These are phyloP conservation scores for Sander vitreus DNA, from an alignment of 2,113 vertebrate genomes.

Conservation along the genomic window DNA sequence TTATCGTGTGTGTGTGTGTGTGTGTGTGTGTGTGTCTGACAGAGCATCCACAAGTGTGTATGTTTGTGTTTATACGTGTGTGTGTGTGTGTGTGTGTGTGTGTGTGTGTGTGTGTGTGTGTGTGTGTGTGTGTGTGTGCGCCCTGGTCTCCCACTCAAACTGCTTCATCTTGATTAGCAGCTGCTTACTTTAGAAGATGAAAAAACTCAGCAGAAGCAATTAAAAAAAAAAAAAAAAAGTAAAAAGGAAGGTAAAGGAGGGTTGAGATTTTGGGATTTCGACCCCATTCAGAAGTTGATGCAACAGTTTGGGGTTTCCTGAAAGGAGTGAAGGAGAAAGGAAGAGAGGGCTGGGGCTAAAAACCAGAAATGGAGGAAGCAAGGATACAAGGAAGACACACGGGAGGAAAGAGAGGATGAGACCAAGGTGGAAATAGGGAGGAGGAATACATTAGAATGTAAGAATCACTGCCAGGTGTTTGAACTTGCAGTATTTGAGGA, in stretches of 20 bases:
- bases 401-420: slow-evolving; percentile 17
- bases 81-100: slow-evolving; percentile 5
- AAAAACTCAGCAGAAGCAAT: slow-evolving; percentile 14
- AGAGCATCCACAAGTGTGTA: neutral
- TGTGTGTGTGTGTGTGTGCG: slow-evolving; percentile 8
- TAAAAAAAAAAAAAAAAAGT: too few species aligned
- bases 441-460: slow-evolving; percentile 63
- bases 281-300: slow-evolving; percentile 16
- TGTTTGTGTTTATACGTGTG: neutral
- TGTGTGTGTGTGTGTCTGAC: slow-evolving; percentile 1
- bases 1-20: slow-evolving; percentile 49
- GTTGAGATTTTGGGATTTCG: slow-evolving; percentile 6
- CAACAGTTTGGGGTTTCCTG: slow-evolving; percentile 25
- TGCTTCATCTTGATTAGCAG: slow-evolving; percentile 65
- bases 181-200: slow-evolving; percentile 58
- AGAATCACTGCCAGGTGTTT: slow-evolving; percentile 73
- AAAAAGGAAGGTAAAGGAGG: neutral
- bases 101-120: slow-evolving; percentile 7
- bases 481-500: slow-evolving; percentile 74
- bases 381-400: slow-evolving; percentile 6
- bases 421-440: slow-evolving; percentile 35
- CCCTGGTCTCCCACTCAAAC: slow-evolving; percentile 30
- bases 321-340: slow-evolving; percentile 15
- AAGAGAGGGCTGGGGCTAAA: slow-evolving; percentile 24
- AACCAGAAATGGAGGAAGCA: slow-evolving; percentile 8